Evolutionary conservation across 2,113 vertebrate species (phyloP).

Genomic region (Phalacrocorax aristotelis): DNA sequence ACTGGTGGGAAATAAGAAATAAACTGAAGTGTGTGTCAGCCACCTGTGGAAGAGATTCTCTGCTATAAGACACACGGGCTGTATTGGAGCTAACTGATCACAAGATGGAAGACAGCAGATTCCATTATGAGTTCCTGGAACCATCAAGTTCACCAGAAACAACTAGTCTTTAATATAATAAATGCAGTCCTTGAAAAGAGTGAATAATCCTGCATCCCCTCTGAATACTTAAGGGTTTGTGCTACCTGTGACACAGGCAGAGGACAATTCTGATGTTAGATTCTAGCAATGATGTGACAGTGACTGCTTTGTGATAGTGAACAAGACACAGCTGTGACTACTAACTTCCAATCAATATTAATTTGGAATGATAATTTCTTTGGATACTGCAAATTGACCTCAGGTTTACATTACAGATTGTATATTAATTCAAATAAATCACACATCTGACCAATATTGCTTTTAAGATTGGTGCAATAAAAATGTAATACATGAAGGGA

Average conservation of each 20-base stretch:
- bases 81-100: neutral
- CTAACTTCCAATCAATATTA: neutral
- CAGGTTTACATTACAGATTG: neutral
- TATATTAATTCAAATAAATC: neutral
- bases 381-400: conserved; percentile 10
- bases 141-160: neutral
- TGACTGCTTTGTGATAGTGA: neutral
- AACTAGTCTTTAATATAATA: neutral
- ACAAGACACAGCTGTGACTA: neutral
- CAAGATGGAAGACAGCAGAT: neutral
- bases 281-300: neutral
- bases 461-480: neutral
- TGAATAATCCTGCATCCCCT: neutral
- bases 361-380: conserved; percentile 19
- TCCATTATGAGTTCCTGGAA: neutral
- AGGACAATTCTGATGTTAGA: neutral
- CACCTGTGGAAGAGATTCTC: neutral
- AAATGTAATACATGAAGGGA: neutral
- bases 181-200: neutral
- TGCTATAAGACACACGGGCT: neutral
- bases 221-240: neutral
- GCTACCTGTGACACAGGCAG: neutral
- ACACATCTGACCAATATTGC: neutral
- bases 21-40: neutral
- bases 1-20: neutral